Evolutionary conservation across 2,797 vertebrate species (phyloP).

Genomic region (Masticophis lateralis): DNA sequence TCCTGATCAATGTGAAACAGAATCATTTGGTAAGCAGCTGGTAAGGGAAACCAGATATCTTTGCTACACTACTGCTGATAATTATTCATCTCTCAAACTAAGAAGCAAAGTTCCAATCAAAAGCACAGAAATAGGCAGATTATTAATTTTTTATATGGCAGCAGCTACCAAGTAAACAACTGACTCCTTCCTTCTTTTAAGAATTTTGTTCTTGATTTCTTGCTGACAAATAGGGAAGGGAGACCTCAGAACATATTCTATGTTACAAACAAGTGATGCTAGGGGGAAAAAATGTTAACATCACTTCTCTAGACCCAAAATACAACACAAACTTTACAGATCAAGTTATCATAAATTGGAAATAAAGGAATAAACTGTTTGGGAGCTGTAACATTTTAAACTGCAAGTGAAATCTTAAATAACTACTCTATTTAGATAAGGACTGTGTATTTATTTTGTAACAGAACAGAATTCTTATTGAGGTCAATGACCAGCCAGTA

Average conservation of each 20-base stretch:
- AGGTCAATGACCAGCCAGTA: background rate
- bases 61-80: background rate
- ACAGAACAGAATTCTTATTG: background rate
- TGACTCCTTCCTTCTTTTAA: background rate
- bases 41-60: background rate
- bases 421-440: too few species aligned
- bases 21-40: background rate
- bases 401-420: background rate
- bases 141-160: background rate
- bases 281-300: too few species aligned
- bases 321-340: background rate
- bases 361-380: background rate
- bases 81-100: background rate
- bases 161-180: background rate
- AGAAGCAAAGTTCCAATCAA: background rate
- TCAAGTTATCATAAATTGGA: background rate
- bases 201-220: background rate
- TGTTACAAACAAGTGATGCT: background rate
- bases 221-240: background rate
- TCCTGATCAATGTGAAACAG: background rate
- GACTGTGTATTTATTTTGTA: background rate
- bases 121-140: background rate
- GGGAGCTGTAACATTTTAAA: background rate
- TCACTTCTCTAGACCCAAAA: background rate
- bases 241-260: background rate